Base-by-base conservation (phyloP, 2,797 vertebrate genomes). In the Esox lucius region DNA sequence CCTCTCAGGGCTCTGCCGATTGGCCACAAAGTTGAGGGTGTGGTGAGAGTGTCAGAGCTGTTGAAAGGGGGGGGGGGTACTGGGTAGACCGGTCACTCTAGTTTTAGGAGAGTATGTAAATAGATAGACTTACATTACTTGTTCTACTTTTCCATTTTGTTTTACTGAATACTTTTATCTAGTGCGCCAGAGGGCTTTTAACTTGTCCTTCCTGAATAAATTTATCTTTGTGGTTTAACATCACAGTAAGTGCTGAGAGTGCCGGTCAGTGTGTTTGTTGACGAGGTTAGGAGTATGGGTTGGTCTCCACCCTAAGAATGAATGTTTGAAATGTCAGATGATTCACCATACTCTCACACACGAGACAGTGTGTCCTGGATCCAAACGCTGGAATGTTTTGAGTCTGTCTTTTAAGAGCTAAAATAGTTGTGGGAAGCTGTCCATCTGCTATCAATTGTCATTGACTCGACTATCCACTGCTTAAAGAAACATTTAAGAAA, bases 11-110 rank as follows among this genome's bases (percentile, higher is more conserved):
- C 33, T 19, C 31, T 22, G 33, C 67, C 31, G 39, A 82, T 83
- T 81, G 82, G 79, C 59, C 68, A 70, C 49, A 46, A n/a, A 33
- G 69, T 74, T 17, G 22, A 74, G 67, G 74, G 76, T 79, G 71
- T 68, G 72, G 73, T 59, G 49, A 75, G n/a, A 24, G 71, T 42
- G 33, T 70, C 16, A 62, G 33, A 46, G 31, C 26, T 0, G 28
- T 26, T 33, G 11, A 19, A 17, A 22, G n/a, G 68, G 67, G 46
- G 75, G 31, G 15, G 77, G 31, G 59, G 2, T 65, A 39, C 77
- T 46, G n/a, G 77, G 22, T 59, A 5, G 61, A 76, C 85, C 79
- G 71, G 83, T 85, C 82, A 70, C 56, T 67, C 76, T 79, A 75
- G 56, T 61, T 59, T 61, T 7, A 61, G 56, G 56, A 61, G 24